Evolutionary conservation across 2,113 vertebrate genomes (phyloP), one percentile per base, ranked within the genome.

Genomic region (Sceloporus undulatus): DNA sequence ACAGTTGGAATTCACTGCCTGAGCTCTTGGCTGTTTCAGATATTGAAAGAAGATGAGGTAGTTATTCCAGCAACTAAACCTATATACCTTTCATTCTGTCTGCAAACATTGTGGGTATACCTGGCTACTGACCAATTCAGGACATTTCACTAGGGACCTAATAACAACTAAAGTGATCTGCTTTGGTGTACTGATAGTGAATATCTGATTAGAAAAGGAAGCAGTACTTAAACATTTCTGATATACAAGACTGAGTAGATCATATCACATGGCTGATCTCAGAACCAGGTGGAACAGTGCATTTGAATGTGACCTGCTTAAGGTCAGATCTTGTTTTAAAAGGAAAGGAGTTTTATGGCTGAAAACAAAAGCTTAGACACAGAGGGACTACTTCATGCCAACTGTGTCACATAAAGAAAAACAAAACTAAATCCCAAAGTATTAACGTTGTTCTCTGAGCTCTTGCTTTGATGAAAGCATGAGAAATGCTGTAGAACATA

Each of bases 161-260:
- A 34, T 42, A 85, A 54, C 29, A 82, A 77, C 74, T 2, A 5
- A 19, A 34, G 27, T 19, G 3, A 59, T 18, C 73, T 0, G 0
- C 76, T 90, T 0, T 66, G 48, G 19, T 75, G 23, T 38, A 68
- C 65, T 66, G 73, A 76, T 74, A 84, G 8, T 65, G 85, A 78
- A 34, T 84, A 62, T 71, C 91, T 78, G 79, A 82, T 68, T 85
- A 82, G 29, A 92, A 88, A 89, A 79, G 85, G 79, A 90, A 91
- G 2, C 25, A 10, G 14, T 84, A 86, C 85, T 91, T 87, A 84
- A 87, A 74, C 38, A 74, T 80, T 87, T 66, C 52, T 80, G 29
- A 75, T 90, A 0, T 5, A 62, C 62, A 92, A 23, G n/a, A 68
- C 0, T 85, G 78, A 77, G 77, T 66, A 40, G 71, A 77, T 88